Percentiles rank a stretch among this genome's conserved stretches.
These are phyloP conservation scores for Anastatus disparis DNA, from an alignment of 1,140 invertebrate species.

Conservation along the genomic window DNA sequence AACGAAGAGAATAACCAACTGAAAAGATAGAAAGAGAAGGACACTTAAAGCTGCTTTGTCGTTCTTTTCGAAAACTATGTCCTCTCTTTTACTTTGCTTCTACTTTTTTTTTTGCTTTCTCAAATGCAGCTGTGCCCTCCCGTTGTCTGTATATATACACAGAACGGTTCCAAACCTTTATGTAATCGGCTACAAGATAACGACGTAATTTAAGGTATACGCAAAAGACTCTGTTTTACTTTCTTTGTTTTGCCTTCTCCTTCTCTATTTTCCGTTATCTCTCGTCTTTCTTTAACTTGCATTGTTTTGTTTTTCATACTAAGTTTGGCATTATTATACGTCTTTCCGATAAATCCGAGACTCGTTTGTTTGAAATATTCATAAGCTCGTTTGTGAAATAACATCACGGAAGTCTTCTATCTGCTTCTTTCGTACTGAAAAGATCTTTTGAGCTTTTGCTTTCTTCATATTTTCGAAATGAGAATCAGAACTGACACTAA, in stretches of 20 bases:
- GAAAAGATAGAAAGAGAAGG: background rate
- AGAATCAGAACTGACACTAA: too few relatives aligned
- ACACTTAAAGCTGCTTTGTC: background rate
- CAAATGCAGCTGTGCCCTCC: background rate
- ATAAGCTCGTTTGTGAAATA: background rate
- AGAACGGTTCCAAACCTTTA: too few relatives aligned
- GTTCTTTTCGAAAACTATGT: background rate
- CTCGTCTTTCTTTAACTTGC: too few relatives aligned
- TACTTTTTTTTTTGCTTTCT: background rate
- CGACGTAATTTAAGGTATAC: slow-evolving; percentile 15
- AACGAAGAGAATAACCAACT: slow-evolving; percentile 5
- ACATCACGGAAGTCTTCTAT: background rate
- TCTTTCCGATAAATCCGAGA: background rate
- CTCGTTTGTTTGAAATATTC: background rate
- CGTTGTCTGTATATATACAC: too few relatives aligned
- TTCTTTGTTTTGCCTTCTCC: background rate
- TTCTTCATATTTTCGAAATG: too few relatives aligned
- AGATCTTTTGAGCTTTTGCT: background rate
- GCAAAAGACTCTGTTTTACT: background rate
- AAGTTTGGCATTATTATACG: background rate
- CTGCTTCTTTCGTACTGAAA: background rate
- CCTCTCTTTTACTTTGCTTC: background rate
- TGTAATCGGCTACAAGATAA: slow-evolving; percentile 10
- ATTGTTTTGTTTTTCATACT: background rate
- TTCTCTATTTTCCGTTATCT: background rate